Conservation (phyloP, 2,797 vertebrate species). For the Sebastes cheni region DNA sequence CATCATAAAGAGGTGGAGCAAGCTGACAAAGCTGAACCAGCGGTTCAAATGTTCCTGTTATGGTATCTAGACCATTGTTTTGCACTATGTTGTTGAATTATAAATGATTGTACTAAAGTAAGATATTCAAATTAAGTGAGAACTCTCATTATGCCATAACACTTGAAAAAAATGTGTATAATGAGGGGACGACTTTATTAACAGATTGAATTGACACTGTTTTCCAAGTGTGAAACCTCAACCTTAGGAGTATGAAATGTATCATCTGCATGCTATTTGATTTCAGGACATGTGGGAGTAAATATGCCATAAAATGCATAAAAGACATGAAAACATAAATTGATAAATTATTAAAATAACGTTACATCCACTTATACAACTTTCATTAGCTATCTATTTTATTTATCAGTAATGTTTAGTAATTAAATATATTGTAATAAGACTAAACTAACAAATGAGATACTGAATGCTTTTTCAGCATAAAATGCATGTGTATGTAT, state of each 20-base stretch:
- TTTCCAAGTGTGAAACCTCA: not conserved
- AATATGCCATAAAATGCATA: not conserved
- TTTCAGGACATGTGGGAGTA: not conserved
- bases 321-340: not conserved
- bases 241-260: not conserved
- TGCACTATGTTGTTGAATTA: not conserved
- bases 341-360: not conserved
- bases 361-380: not conserved
- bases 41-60: not conserved
- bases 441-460: not conserved
- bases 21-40: slow-evolving; percentile 30
- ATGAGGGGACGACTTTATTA: not conserved
- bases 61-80: not conserved
- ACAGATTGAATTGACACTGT: not conserved
- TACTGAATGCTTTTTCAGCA: not conserved
- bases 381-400: not conserved
- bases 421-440: not conserved
- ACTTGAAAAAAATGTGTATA: not conserved
- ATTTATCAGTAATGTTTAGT: not conserved
- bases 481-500: not conserved
- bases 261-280: not conserved
- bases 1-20: slow-evolving; percentile 74
- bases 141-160: not conserved
- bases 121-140: not conserved
- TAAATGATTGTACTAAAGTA: not conserved